Conservation (phyloP, 2,888 invertebrate species). For the Saturnia pavonia region DNA sequence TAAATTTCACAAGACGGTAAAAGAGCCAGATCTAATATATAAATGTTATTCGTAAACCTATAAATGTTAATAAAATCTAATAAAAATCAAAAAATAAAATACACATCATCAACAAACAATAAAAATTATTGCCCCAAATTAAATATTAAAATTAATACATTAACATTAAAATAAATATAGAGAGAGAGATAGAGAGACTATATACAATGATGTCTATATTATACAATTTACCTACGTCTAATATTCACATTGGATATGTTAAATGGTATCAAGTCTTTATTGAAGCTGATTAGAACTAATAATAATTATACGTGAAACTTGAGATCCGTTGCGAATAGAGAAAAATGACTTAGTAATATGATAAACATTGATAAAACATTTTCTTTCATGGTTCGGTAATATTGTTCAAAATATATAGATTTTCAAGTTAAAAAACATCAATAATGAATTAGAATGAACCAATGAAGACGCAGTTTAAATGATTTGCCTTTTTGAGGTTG, state of each 20-base stretch:
- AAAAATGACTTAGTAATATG: constrained; percentile 37
- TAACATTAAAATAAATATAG: constrained; percentile 35
- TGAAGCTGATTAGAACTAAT: constrained; percentile 65
- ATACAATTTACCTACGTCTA: constrained; percentile 67
- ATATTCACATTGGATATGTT: constrained; percentile 79
- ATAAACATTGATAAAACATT: not conserved
- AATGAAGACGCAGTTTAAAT: too few relatives aligned
- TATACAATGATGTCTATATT: constrained; percentile 76
- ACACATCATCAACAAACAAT: constrained; percentile 63
- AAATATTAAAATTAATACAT: constrained; percentile 34
- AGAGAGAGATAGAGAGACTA: constrained; percentile 51
- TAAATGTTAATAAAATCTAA: constrained; percentile 55
- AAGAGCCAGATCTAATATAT: constrained; percentile 7
- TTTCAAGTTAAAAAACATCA: not conserved
- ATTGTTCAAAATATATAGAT: not conserved
- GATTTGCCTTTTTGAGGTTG: too few relatives aligned
- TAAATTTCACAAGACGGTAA: not conserved
- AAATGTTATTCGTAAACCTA: constrained; percentile 14
- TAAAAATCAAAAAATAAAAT: constrained; percentile 62
- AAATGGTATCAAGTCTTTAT: constrained; percentile 74
- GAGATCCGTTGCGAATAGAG: constrained; percentile 29
- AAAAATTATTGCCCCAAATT: constrained; percentile 71
- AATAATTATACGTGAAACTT: constrained; percentile 38
- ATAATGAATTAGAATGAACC: too few relatives aligned
- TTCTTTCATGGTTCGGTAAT: not conserved